Percentiles rank a stretch among this genome's conserved stretches.
phyloP scores from a whole-genome alignment of 2,797 vertebrate genomes.

The Pipistrellus pygmaeus region DNA sequence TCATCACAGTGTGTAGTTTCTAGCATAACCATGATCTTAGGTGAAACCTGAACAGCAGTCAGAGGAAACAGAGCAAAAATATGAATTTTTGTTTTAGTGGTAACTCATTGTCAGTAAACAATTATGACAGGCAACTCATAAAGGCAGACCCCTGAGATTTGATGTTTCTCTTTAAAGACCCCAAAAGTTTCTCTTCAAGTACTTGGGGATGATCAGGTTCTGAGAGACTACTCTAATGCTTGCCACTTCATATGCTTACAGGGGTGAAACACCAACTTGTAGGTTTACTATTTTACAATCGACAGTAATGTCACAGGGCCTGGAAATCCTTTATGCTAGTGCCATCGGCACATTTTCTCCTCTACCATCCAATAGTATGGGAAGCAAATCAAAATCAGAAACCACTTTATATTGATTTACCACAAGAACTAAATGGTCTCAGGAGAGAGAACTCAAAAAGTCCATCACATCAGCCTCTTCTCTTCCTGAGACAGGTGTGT shows the following conservation, averaged over 20 bases:
- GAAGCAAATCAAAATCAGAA: slow-evolving; percentile 44
- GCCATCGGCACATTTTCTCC: not conserved
- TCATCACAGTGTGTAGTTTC: not conserved
- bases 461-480: not conserved
- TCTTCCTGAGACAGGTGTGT: not conserved
- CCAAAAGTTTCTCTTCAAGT: not conserved
- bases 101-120: not conserved
- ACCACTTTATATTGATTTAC: slow-evolving; percentile 34
- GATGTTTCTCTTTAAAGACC: not conserved
- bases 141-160: not conserved
- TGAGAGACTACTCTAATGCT: not conserved
- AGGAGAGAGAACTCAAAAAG: slow-evolving; percentile 3
- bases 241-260: not conserved
- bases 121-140: not conserved
- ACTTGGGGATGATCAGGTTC: not conserved
- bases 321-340: not conserved
- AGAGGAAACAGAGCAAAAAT: not conserved
- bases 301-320: not conserved
- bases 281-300: not conserved
- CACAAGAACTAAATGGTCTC: not conserved
- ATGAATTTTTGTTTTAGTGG: not conserved
- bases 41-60: not conserved
- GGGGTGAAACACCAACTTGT: not conserved
- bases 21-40: not conserved
- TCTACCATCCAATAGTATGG: not conserved